Evolutionary conservation across 2,888 invertebrate genomes (phyloP), one percentile per base, ranked within the genome.

Genomic region (Acanthosepion esculentum): DNA sequence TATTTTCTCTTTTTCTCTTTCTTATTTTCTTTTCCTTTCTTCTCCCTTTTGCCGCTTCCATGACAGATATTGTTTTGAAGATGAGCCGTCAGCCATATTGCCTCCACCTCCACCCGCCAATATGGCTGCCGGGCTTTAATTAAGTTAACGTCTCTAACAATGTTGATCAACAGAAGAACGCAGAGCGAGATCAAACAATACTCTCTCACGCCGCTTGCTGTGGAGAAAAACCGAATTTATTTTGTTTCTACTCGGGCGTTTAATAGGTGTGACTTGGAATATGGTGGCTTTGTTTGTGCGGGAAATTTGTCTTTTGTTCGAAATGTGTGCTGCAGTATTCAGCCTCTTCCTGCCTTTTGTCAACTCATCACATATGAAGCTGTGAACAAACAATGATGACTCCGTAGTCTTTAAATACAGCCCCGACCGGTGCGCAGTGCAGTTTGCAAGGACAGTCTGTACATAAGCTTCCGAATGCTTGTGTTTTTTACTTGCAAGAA

Each of bases 21-120:
- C 29, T 29, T 29, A 5, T 29, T 29, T 26, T 78, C n/a, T 78
- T 2, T 78, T 78, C 18, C 78, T 15, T 23, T 33, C n/a, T 18
- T 23, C 7, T 18, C 6, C n/a, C 5, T 78, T 78, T 78, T 78
- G 18, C n/a, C n/a, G 78, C 78, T 33, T 33, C n/a, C 78, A n/a
- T 78, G 78, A 78, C 78, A 78, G 78, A 78, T 78, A 78, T 78
- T 78, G 78, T 78, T n/a, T 78, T 78, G 78, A 78, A 78, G 78
- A 78, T 78, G 78, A 78, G 78, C 78, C 78, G 78, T 33, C 78
- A 78, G n/a, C 78, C n/a, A 78, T 78, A 33, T 78, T n/a, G n/a
- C n/a, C 78, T 15, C 12, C 78, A n/a, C 78, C 78, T 7, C 78
- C 78, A 78, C n/a, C 78, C n/a, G 18, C 78, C 78, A 78, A 78